Evolutionary conservation across 2,797 vertebrate genomes (phyloP).

Genomic region (Tauraco hartlaubi): DNA sequence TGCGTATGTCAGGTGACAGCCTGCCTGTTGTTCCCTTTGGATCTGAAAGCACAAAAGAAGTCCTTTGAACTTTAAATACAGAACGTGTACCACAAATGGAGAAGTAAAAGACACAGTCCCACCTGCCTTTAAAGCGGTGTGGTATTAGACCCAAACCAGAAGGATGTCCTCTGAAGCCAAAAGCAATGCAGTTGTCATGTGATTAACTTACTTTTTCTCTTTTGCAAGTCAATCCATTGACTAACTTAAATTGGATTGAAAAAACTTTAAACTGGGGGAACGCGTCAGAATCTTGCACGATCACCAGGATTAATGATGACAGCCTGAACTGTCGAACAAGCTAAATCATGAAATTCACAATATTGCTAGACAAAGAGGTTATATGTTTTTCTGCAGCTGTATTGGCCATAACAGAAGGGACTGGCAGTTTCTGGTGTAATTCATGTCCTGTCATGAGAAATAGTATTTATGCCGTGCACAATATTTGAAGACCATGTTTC

Average conservation of each 20-base stretch:
- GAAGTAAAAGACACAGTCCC: background rate
- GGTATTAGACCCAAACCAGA: background rate
- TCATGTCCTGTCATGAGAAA: background rate
- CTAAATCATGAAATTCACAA: slow-evolving; percentile 6
- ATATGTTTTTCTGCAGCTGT: background rate
- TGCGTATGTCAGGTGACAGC: background rate
- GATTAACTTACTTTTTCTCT: slow-evolving; percentile 12
- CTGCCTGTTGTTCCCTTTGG: background rate
- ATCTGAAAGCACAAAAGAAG: background rate
- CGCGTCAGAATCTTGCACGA: background rate
- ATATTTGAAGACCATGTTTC: background rate
- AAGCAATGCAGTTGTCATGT: background rate
- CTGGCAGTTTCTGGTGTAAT: background rate
- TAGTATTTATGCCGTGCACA: background rate
- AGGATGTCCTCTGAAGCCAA: background rate
- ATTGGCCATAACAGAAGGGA: background rate
- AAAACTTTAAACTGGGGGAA: background rate
- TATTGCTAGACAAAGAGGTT: slow-evolving; percentile 16
- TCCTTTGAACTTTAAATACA: background rate
- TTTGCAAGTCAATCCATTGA: slow-evolving; percentile 4
- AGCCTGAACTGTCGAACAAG: background rate
- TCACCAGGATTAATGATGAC: slow-evolving; percentile 29
- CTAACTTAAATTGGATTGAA: slow-evolving; percentile 27
- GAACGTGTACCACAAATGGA: background rate
- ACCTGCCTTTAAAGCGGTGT: background rate